Evolutionary conservation across 2,113 vertebrate genomes (phyloP).

Genomic region (Ammodramus savannarum): DNA sequence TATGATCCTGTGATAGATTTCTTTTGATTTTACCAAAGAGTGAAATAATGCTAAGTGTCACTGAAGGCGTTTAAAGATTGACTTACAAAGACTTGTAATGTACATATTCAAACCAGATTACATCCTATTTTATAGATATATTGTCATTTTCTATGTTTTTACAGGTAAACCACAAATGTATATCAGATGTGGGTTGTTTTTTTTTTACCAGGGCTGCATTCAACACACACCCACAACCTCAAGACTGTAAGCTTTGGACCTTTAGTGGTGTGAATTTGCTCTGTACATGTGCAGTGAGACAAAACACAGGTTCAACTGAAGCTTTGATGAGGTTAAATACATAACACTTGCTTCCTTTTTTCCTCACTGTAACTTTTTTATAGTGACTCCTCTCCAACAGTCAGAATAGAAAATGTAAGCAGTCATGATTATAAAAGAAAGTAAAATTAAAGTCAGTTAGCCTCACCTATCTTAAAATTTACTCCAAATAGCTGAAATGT

Average conservation of each 20-base stretch:
- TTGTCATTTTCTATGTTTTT: background rate
- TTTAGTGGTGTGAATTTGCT: background rate
- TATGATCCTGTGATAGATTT: background rate
- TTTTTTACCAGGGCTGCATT: background rate
- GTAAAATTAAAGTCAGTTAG: background rate
- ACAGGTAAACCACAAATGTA: background rate
- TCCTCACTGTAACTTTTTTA: background rate
- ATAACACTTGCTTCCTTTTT: background rate
- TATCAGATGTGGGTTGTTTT: background rate
- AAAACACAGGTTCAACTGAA: background rate
- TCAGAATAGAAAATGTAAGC: background rate
- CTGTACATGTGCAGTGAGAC: accelerated
- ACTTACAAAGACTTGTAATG: background rate
- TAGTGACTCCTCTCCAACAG: background rate
- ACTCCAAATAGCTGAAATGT: background rate
- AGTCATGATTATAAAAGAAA: background rate
- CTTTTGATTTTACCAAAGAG: background rate
- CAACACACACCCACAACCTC: background rate
- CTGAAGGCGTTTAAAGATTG: background rate
- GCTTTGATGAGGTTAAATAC: background rate
- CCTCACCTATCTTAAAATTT: background rate
- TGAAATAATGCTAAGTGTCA: background rate
- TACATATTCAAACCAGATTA: background rate
- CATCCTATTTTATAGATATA: background rate
- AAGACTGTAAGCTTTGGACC: background rate